Conservation (phyloP, 2,888 invertebrate genomes). For the Yponomeuta malinellus region DNA sequence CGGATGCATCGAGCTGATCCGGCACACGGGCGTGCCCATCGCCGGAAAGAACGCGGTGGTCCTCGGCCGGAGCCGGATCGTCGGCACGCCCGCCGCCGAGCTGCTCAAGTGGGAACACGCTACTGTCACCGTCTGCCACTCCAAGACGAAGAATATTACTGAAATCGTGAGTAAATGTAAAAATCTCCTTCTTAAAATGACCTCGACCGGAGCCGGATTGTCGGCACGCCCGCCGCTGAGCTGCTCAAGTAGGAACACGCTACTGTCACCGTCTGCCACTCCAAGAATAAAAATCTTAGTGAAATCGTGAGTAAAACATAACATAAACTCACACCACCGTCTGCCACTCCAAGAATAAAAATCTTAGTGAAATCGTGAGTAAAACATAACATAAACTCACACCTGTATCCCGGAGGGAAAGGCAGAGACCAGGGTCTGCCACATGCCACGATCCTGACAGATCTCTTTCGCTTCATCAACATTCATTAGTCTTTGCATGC, state of each 20-base stretch:
- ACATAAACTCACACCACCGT: no score
- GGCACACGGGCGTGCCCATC: constrained; percentile 84
- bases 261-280: constrained; percentile 54
- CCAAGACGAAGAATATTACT: constrained; percentile 89
- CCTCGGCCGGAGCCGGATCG: constrained; percentile 97
- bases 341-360: no score
- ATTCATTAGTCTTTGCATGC: no score
- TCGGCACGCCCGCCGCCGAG: constrained; percentile 96
- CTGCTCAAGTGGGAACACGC: constrained; percentile 97
- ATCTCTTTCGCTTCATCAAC: no score
- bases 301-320: no score
- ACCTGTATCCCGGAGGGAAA: no score
- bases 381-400: no score
- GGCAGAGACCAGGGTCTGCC: no score
- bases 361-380: no score
- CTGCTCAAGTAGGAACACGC: constrained; percentile 97
- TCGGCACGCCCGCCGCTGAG: constrained; percentile 96
- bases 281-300: no score
- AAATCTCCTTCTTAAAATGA: no score
- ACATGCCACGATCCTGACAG: no score
- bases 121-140: constrained; percentile 98
- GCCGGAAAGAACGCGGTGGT: constrained; percentile 93
- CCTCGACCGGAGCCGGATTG: constrained; percentile 97
- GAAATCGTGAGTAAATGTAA: constrained; percentile 75
- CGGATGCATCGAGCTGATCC: constrained; percentile 95